Conservation (phyloP, 2,888 invertebrate genomes). For the Melanotus villosus region DNA sequence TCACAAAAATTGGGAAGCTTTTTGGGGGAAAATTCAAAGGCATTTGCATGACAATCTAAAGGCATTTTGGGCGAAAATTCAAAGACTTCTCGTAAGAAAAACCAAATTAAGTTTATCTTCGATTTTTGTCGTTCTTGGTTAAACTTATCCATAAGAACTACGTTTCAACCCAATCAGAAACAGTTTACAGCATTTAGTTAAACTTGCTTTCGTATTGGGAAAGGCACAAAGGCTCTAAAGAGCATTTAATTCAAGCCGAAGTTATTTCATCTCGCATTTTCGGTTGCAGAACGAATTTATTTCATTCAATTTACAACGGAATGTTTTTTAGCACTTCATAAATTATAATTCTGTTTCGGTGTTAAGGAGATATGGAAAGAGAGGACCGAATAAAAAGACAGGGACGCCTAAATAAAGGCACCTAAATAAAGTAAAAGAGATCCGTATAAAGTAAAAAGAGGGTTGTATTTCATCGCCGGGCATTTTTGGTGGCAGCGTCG, state of each 20-base stretch:
- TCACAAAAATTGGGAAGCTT: too few relatives aligned
- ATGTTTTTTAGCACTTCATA: conserved; percentile 50
- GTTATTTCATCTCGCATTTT: too few relatives aligned
- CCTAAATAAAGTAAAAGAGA: neutral
- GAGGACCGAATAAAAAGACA: conserved; percentile 43
- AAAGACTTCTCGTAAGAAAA: too few relatives aligned
- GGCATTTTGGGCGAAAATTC: too few relatives aligned
- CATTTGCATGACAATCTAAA: too few relatives aligned
- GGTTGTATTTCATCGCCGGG: conserved; percentile 24
- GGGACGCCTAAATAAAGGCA: too few relatives aligned
- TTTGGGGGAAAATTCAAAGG: too few relatives aligned
- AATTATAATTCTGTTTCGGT: conserved; percentile 50
- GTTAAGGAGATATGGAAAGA: conserved; percentile 37
- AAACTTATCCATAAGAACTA: neutral
- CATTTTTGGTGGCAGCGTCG: conserved; percentile 34
- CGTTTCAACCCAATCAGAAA: too few relatives aligned
- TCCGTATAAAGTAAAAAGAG: neutral
- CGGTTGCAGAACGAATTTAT: conserved; percentile 24
- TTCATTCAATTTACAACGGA: conserved; percentile 49
- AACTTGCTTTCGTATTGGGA: neutral
- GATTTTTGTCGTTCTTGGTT: too few relatives aligned
- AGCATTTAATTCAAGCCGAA: conserved; percentile 4
- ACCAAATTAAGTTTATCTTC: too few relatives aligned
- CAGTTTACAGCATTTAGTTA: too few relatives aligned
- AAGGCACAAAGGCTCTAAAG: too few relatives aligned